These are phyloP conservation scores for Caenorhabditis sp. DNA, from an alignment of 2,888 invertebrate genomes.

Conservation along the genomic window DNA sequence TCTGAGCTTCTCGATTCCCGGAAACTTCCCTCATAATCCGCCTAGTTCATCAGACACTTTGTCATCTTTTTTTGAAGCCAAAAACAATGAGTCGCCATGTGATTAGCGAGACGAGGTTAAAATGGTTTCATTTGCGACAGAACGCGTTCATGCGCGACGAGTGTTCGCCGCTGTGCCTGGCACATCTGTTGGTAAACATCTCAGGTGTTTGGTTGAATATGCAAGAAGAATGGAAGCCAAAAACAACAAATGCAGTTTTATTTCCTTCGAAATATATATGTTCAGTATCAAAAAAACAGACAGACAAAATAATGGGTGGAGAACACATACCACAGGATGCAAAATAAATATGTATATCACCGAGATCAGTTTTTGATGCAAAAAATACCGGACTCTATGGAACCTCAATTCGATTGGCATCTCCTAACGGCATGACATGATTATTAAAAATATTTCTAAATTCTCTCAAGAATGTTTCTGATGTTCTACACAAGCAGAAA, in stretches of 20 bases:
- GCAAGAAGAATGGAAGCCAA: not conserved
- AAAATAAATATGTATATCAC: slow-evolving; percentile 31
- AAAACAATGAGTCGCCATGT: not conserved
- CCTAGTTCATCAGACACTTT: slow-evolving; percentile 9
- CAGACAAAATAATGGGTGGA: slow-evolving; percentile 3
- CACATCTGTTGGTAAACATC: not conserved
- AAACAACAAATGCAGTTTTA: slow-evolving; percentile 57
- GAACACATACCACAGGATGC: not conserved
- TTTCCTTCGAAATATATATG: slow-evolving; percentile 37
- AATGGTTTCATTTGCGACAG: not conserved
- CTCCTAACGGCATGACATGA: slow-evolving; percentile 50
- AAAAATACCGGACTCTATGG: slow-evolving; percentile 47
- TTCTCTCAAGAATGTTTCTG: not conserved
- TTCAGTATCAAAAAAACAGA: not conserved
- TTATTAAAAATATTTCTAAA: slow-evolving; percentile 7
- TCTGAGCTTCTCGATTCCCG: slow-evolving; percentile 5
- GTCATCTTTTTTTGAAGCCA: slow-evolving; percentile 5
- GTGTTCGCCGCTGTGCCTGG: not conserved
- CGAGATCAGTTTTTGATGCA: slow-evolving; percentile 30
- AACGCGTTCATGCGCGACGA: not conserved
- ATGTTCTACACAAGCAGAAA: slow-evolving; percentile 10
- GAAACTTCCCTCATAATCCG: slow-evolving; percentile 35
- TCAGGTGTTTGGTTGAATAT: not conserved
- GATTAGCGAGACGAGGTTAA: not conserved
- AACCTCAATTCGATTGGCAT: slow-evolving; percentile 19